A percentile compares a stretch with the other conserved stretches of the same genome.
These are phyloP conservation scores for Campylorhamphus procurvoides DNA, from an alignment of 2,113 vertebrate species.

Conservation along the genomic window DNA sequence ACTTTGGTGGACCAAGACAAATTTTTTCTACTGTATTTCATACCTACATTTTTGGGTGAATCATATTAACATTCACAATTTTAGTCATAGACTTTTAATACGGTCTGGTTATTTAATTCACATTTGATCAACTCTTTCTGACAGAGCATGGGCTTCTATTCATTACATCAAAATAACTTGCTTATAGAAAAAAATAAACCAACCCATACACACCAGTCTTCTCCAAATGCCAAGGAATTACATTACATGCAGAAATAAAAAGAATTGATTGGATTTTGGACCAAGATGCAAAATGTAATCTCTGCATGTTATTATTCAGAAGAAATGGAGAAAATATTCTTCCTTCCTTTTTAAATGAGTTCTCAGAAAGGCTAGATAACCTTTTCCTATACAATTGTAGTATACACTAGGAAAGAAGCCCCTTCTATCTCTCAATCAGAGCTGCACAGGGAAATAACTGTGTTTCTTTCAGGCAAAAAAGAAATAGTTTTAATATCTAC, in stretches of 20 bases:
- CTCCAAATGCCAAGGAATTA: neutral
- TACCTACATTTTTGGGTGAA: neutral
- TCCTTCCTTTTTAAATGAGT: neutral
- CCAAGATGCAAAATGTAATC: neutral
- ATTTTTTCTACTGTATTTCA: neutral
- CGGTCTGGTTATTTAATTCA: neutral
- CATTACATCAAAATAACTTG: neutral
- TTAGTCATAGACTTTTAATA: neutral
- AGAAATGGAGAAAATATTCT: neutral
- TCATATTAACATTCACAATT: neutral
- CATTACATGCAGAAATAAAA: slow-evolving; percentile 12
- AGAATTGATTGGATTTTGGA: neutral
- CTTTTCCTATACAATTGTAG: neutral
- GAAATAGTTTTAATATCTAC: neutral
- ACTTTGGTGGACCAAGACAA: neutral
- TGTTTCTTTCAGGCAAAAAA: neutral
- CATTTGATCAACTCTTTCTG: neutral
- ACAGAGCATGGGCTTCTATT: neutral
- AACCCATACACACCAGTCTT: neutral
- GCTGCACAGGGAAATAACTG: neutral
- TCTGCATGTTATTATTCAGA: neutral
- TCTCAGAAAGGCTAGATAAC: slow-evolving; percentile 2
- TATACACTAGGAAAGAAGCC: neutral
- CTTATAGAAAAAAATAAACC: neutral
- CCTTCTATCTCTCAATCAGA: neutral